Evolutionary conservation across 2,797 vertebrate genomes (phyloP).

Genomic region (Macropus fuliginosus): DNA sequence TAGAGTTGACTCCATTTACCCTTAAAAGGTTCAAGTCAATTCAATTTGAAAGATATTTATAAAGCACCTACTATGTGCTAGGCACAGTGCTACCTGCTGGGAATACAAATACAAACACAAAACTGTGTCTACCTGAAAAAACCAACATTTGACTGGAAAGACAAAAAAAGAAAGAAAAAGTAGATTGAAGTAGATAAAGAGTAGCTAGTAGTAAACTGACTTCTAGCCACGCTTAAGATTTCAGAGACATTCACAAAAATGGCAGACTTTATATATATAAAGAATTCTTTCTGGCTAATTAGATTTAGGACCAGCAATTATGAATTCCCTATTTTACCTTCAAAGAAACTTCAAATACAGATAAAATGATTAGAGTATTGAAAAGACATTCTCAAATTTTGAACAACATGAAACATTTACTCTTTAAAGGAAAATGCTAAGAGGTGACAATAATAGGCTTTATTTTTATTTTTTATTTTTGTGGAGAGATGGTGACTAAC

Average conservation of each 20-base stretch:
- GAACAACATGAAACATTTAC: not conserved
- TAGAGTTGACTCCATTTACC: not conserved
- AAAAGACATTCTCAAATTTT: not conserved
- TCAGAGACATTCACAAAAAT: not conserved
- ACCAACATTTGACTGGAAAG: not conserved
- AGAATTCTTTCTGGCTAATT: conserved; percentile 13
- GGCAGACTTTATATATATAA: not conserved
- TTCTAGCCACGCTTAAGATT: not conserved
- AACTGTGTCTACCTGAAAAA: not conserved
- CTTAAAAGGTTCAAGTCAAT: not conserved
- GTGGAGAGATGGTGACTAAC: no score
- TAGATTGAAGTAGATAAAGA: not conserved
- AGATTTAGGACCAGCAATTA: not conserved
- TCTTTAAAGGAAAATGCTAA: not conserved
- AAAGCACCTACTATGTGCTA: not conserved
- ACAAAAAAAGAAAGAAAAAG: not conserved
- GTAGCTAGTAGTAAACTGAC: not conserved
- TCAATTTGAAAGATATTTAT: not conserved
- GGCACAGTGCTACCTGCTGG: not conserved
- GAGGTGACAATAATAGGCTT: not conserved
- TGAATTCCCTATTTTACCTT: not conserved
- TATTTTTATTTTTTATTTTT: not conserved
- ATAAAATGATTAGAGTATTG: not conserved
- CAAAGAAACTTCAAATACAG: not conserved
- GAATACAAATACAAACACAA: not conserved